Evolutionary conservation across 2,113 vertebrate species (phyloP), one percentile per base, ranked within the genome.

Genomic region (Dipodomys stephensi): DNA sequence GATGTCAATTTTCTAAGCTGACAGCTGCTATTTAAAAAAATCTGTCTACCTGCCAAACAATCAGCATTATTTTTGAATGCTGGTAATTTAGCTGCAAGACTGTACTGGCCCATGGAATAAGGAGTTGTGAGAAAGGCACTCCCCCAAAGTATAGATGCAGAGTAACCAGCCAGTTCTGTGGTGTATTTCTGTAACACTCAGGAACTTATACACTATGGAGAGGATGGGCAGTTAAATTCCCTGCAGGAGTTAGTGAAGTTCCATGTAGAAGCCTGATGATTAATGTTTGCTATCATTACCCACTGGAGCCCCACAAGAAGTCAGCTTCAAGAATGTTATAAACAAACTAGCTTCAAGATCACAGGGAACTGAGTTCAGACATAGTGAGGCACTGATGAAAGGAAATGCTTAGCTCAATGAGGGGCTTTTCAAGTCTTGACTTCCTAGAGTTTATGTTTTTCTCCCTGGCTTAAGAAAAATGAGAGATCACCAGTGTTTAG

Each of bases 21-120:
- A 83, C 81, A 62, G 83, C 71, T 83, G 60, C 82, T 93, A 9
- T 62, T 72, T 89, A 46, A 78, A n/a, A 88, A 23, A 88, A 23
- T 79, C 85, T 76, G 13, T 79, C 53, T 80, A 53, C 69, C 44
- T 91, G 78, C 91, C 91, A 76, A 57, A 2, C 30, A 83, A 25
- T 30, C 68, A 32, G 46, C 0, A 0, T 53, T 82, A 25, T 28
- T 71, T 27, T 12, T 71, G 39, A 88, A 30, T 71, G 62, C 35
- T 76, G 22, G 30, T 39, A 44, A 72, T 82, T 30, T 83, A 32
- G 57, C 27, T 35, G 30, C 23, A 88, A 16, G 79, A 15, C 6
- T 22, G 0, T 20, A 22, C 35, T 73, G 68, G 44, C 7, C 0
- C 2, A 20, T 28, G 83, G 65, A n/a, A 28, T 1, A 28, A 49